Conservation (phyloP, 2,888 invertebrate species). For the Acanthosepion esculentum region DNA sequence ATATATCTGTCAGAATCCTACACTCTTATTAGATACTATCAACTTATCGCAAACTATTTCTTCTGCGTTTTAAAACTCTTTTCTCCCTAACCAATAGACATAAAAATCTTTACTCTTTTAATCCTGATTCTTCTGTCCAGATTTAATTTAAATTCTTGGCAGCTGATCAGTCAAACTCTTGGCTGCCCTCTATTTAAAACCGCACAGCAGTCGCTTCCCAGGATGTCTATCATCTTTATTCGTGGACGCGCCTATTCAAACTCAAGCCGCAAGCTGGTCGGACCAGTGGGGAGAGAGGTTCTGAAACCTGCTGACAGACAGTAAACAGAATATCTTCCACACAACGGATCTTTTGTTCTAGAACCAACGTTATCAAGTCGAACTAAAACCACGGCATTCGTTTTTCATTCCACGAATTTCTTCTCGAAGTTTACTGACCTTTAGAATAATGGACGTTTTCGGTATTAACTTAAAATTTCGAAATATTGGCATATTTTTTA, state of each 20-base stretch:
- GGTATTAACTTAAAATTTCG: too few relatives aligned
- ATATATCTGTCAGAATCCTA: too few relatives aligned
- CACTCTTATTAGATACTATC: too few relatives aligned
- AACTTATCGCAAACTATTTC: too few relatives aligned
- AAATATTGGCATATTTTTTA: too few relatives aligned
- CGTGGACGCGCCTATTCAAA: neutral
- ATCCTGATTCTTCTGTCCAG: neutral
- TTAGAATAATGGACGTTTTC: too few relatives aligned
- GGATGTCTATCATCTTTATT: neutral
- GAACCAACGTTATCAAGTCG: neutral
- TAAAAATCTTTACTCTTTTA: neutral
- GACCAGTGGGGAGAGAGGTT: too few relatives aligned
- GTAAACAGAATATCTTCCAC: neutral
- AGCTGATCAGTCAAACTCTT: neutral
- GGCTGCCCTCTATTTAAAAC: neutral
- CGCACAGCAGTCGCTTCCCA: neutral
- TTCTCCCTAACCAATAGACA: neutral
- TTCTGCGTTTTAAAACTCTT: too few relatives aligned
- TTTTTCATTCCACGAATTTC: too few relatives aligned
- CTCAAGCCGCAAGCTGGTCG: neutral
- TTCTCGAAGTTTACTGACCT: too few relatives aligned
- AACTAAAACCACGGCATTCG: neutral
- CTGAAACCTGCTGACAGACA: neutral
- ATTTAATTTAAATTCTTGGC: constrained; percentile 25
- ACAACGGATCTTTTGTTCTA: neutral